These are phyloP conservation scores for Heliconius eleuchia DNA, from an alignment of 1,140 invertebrate genomes.

Conservation along the genomic window DNA sequence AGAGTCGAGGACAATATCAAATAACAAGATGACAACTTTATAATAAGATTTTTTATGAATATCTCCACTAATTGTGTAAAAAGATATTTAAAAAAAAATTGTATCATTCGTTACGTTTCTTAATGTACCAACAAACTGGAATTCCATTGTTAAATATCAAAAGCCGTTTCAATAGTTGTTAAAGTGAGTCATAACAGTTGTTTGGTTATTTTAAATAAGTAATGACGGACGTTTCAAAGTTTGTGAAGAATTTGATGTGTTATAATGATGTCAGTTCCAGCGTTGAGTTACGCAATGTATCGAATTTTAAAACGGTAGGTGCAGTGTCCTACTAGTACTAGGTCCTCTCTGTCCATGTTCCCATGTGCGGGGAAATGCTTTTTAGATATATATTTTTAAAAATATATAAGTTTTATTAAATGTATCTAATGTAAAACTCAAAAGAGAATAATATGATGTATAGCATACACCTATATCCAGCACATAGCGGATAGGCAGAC, in stretches of 20 bases:
- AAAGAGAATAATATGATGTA: not conserved
- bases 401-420: too few relatives aligned
- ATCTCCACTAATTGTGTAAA: conserved; percentile 3
- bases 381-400: too few relatives aligned
- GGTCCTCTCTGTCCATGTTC: too few relatives aligned
- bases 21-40: not conserved
- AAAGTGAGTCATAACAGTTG: not conserved
- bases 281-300: too few relatives aligned
- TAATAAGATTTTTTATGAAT: not conserved
- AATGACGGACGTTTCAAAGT: not conserved
- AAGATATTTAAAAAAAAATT: not conserved
- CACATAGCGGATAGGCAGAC: too few relatives aligned
- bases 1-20: not conserved
- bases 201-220: not conserved
- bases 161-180: conserved; percentile 5
- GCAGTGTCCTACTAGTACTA: too few relatives aligned
- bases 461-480: too few relatives aligned
- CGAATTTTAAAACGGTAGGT: too few relatives aligned
- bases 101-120: not conserved
- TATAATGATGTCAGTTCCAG: too few relatives aligned
- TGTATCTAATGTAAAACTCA: too few relatives aligned
- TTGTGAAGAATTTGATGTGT: too few relatives aligned
- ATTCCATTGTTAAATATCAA: conserved; percentile 8
- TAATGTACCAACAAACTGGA: not conserved
- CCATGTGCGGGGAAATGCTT: too few relatives aligned